phyloP scores from a whole-genome alignment of 2,797 vertebrate species.

The Ficedula albicollis region DNA sequence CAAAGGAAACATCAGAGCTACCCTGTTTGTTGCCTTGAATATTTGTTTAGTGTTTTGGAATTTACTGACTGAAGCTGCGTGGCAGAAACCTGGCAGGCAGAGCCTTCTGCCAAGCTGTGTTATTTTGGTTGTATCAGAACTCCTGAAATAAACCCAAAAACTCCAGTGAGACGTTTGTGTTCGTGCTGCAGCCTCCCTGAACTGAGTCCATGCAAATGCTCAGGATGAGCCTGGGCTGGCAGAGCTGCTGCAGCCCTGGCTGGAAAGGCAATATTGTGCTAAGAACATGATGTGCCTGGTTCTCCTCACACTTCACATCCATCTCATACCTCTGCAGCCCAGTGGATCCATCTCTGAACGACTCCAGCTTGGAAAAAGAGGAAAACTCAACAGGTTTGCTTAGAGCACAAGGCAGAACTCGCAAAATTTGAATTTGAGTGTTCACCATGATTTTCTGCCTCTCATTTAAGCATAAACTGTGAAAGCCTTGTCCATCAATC shows the following conservation, averaged over 20 bases:
- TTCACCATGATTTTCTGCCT: background rate
- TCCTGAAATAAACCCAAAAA: constrained; percentile 58
- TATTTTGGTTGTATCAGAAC: constrained; percentile 57
- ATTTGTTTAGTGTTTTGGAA: constrained; percentile 62
- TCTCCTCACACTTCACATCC: background rate
- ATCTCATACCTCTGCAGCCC: background rate
- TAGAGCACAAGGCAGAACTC: background rate
- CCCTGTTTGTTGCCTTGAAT: constrained; percentile 57
- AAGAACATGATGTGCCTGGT: background rate
- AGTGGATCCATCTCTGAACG: background rate
- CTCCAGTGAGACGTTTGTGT: background rate
- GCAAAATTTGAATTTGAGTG: background rate
- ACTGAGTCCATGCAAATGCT: background rate
- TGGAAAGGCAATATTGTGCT: background rate
- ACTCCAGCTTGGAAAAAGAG: background rate
- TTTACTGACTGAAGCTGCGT: constrained; percentile 40
- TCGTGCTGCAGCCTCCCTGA: background rate
- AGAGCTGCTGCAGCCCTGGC: background rate
- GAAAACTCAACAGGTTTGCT: background rate
- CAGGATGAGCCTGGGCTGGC: background rate
- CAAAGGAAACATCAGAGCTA: constrained; percentile 55
- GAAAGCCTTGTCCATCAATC: background rate
- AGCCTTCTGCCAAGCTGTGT: constrained; percentile 34
- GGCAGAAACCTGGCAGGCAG: constrained; percentile 30
- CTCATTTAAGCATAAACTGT: background rate